Evolutionary conservation across 1,140 invertebrate species (phyloP), one percentile per base, ranked within the genome.

Genomic region (Drosophila repletoides): DNA sequence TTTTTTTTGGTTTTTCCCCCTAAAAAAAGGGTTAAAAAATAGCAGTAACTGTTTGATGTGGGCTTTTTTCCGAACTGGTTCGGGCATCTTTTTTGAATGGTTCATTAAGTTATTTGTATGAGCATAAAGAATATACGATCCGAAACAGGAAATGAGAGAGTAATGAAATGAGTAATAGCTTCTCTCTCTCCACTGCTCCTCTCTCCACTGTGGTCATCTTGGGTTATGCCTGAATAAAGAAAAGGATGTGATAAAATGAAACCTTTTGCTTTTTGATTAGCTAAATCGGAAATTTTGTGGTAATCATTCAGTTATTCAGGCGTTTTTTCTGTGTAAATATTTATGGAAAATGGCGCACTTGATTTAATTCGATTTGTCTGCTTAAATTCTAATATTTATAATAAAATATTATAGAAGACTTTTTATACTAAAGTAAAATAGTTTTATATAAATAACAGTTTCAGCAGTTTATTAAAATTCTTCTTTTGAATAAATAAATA

Each of bases 31-130:
- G 80, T 84, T 83, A 64, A 79, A 77, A 79, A 80, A 79, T 66
- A 77, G 26, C 24, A n/a, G n/a, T 51, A 79, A 84, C 77, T 83
- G 79, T 83, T 86, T 83, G 80, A 83, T 83, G 80, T 83, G 74
- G 49, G 64, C 71, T 65, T 40, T 51, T 26, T 31, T 58, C 21
- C 22, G 9, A 5, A n/a, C 19, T 73, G 49, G 60, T 51, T 64
- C 53, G 45, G 29, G 29, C 9, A 26, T 40, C n/a, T 38, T 38
- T 41, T 79, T 28, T 67, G 46, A 55, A 79, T 74, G 79, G 60
- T 79, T 83, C 79, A 86, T 83, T 79, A 86, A 71, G 79, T 56
- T 71, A 59, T 81, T 61, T 72, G 60, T 75, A 33, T 66, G 40
- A 38, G 49, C 22, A 55, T 15, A 45, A 60, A 45, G 67, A 12